Base-by-base conservation (phyloP, 2,113 vertebrate genomes). In the Dicerorhinus sumatrensis region DNA sequence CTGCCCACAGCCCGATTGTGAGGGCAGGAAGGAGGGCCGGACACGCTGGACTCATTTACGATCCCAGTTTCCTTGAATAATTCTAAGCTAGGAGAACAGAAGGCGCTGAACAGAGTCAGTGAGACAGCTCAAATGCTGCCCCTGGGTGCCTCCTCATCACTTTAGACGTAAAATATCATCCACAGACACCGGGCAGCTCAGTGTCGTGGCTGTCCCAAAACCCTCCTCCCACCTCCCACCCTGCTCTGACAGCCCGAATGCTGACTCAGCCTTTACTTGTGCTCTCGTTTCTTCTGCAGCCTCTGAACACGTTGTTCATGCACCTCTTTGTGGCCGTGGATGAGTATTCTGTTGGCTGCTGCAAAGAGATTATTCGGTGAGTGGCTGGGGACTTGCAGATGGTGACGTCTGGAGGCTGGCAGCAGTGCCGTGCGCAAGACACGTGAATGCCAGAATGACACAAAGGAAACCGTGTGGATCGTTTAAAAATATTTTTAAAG, bases 271-370 rank as follows among this genome's bases (percentile, higher is more conserved):
- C 46, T 90, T 82, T 80, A 20, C 42, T n/a, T 5, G 0, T 31
- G 11, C 65, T 56, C 25, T 82, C 9, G 77, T 56, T 98, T 16
- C 0, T 70, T 73, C 86, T 31, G 60, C 97, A 99, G 99, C 99
- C 99, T 36, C 88, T 99, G 97, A 99, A 99, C 97, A 99, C 99
- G 0, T 98, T 99, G 65, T 99, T 99, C 97, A 65, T 99, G 98
- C 99, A 99, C 97, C 99, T 99, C 36, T 99, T 99, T 73, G 99
- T 99, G 98, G 98, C 99, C 0, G 98, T 99, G 97, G 91, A 98
- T 0, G 97, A 98, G 67, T 99, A 98, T n/a, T 95, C 98, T 2
- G 14, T 92, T 16, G 98, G 97, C 27, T 98, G 99, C 95, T 97
- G 96, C 46, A 99, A 98, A 91, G 99, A 99, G 98, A 99, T 99